These are phyloP conservation scores for Columba livia DNA, from an alignment of 2,113 vertebrate species.

Conservation along the genomic window DNA sequence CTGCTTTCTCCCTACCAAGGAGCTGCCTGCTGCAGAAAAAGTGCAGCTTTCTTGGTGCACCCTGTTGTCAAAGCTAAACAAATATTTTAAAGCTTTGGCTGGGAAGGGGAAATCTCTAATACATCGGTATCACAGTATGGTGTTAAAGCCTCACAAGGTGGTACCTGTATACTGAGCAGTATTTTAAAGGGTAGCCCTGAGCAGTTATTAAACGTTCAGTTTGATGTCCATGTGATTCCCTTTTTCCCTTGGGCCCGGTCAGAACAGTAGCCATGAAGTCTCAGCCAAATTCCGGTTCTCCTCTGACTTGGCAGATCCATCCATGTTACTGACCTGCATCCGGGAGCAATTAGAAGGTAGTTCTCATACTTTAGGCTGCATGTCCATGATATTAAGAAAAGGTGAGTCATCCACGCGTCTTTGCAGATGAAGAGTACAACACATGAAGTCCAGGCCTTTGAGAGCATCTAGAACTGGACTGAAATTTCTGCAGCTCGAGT, in stretches of 20 bases:
- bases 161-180: background rate
- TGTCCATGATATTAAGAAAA: background rate
- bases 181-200: background rate
- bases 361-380: background rate
- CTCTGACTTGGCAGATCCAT: background rate
- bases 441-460: background rate
- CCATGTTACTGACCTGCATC: background rate
- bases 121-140: background rate
- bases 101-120: background rate
- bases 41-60: accelerated
- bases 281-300: background rate
- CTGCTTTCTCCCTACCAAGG: background rate
- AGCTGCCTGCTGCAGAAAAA: background rate
- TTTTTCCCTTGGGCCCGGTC: background rate
- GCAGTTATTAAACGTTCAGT: background rate
- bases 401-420: background rate
- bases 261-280: background rate
- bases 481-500: background rate
- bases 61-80: background rate
- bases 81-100: background rate
- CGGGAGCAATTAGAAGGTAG: background rate
- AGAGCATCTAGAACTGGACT: background rate
- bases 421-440: background rate
- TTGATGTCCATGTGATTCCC: background rate
- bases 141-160: background rate